Percentiles rank a stretch among this genome's conserved stretches.
phyloP scores from a whole-genome alignment of 2,797 vertebrate genomes.

The Agapornis canus region DNA sequence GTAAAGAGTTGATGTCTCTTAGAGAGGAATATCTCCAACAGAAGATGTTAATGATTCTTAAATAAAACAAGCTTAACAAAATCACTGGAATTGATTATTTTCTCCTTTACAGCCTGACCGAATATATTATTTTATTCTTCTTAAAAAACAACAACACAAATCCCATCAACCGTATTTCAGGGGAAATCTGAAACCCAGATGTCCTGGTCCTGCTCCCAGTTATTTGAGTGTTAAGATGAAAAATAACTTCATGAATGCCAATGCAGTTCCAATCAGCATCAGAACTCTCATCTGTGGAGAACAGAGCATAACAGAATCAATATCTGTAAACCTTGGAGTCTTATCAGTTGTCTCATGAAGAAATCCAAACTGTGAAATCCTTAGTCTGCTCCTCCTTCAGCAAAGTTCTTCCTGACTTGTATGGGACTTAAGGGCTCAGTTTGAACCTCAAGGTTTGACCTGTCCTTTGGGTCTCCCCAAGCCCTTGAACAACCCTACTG shows the following conservation, averaged over 20 bases:
- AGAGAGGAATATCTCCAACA: background rate
- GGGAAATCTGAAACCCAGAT: conserved; percentile 28
- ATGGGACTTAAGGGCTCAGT: background rate
- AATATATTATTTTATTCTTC: background rate
- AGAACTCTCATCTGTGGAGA: background rate
- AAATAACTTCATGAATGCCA: conserved; percentile 11
- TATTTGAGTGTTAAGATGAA: background rate
- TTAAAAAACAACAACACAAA: background rate
- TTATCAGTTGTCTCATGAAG: background rate
- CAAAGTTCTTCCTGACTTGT: background rate
- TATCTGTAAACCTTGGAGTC: background rate
- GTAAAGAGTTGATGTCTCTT: background rate
- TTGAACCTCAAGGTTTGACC: background rate
- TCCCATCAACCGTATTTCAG: background rate
- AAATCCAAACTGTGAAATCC: background rate
- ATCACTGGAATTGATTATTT: background rate
- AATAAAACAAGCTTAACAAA: background rate
- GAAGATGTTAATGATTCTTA: background rate
- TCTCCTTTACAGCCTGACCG: background rate
- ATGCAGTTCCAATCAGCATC: background rate
- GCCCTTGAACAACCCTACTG: fast-evolving
- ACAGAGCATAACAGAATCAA: background rate
- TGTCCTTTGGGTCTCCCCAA: fast-evolving
- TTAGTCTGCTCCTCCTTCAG: background rate
- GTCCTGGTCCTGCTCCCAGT: conserved; percentile 8